Evolutionary conservation across 2,113 vertebrate genomes (phyloP).

Genomic region (Hirundichthys speculiger): DNA sequence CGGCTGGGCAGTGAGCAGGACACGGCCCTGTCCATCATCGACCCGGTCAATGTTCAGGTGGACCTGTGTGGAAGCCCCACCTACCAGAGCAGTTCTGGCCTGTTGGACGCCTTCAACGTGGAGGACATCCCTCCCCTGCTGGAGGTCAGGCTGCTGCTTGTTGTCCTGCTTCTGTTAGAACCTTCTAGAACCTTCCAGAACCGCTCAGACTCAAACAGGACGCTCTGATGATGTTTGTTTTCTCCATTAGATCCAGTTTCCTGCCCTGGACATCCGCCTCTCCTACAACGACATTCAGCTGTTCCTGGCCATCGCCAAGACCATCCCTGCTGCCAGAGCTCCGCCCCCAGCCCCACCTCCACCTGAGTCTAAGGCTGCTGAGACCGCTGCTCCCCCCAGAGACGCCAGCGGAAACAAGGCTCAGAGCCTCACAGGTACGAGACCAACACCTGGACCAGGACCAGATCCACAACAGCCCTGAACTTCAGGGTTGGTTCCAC

Average conservation of each 20-base stretch:
- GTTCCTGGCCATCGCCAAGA: slow-evolving; percentile 94
- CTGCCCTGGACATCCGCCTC: slow-evolving; percentile 92
- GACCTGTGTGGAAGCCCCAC: slow-evolving; percentile 94
- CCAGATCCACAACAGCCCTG: background rate
- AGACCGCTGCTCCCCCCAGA: slow-evolving; percentile 34
- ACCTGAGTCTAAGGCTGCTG: slow-evolving; percentile 21
- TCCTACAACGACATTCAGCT: slow-evolving; percentile 98
- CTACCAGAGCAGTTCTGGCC: slow-evolving; percentile 91
- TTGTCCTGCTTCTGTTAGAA: too few relatives aligned
- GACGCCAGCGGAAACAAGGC: slow-evolving; percentile 72
- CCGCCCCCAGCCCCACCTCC: slow-evolving; percentile 18
- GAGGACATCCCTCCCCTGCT: slow-evolving; percentile 94
- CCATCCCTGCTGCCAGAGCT: slow-evolving; percentile 83
- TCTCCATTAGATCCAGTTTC: slow-evolving; percentile 89
- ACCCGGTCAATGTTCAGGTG: slow-evolving; percentile 94
- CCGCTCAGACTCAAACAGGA: too few relatives aligned
- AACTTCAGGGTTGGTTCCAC: too few relatives aligned
- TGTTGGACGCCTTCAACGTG: slow-evolving; percentile 95
- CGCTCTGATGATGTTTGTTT: background rate
- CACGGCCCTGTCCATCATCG: slow-evolving; percentile 94
- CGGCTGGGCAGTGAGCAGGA: slow-evolving; percentile 94
- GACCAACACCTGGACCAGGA: background rate
- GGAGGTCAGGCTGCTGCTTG: slow-evolving; percentile 81
- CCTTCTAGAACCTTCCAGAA: too few relatives aligned
- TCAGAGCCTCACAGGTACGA: slow-evolving; percentile 87